Evolutionary conservation across 2,113 vertebrate species (phyloP).

Genomic region (Rhadina sibilatrix): DNA sequence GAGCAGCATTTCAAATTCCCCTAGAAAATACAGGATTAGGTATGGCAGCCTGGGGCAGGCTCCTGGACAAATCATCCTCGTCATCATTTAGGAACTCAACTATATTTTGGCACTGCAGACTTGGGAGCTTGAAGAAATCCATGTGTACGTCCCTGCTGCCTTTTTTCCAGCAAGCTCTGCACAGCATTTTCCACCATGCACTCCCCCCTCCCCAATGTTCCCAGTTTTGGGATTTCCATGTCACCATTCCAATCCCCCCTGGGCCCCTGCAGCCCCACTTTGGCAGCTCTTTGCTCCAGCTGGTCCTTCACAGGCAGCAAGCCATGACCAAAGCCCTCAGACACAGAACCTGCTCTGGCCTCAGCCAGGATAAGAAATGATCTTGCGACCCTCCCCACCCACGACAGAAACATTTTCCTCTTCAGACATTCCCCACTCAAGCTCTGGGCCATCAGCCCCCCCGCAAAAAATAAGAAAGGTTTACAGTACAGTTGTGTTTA

Average conservation of each 20-base stretch:
- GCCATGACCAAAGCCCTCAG: not conserved
- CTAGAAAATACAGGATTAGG: constrained; percentile 20
- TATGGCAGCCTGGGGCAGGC: not conserved
- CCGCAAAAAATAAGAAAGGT: constrained; percentile 21
- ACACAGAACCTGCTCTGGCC: not conserved
- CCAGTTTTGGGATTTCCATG: not conserved
- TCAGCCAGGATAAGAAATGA: constrained; percentile 43
- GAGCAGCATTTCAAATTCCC: constrained; percentile 49
- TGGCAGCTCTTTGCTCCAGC: not conserved
- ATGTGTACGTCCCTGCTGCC: not conserved
- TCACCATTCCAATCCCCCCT: not conserved
- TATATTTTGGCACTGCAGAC: constrained; percentile 45
- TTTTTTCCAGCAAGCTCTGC: not conserved
- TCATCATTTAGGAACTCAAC: not conserved
- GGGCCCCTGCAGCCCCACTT: not conserved
- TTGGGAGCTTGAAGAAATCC: not conserved
- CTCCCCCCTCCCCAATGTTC: not conserved
- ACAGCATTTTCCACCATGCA: not conserved
- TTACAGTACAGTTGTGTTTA: constrained; percentile 68
- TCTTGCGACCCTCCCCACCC: not conserved
- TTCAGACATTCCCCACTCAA: constrained; percentile 23
- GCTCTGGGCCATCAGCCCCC: constrained; percentile 43
- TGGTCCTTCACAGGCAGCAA: constrained; percentile 2
- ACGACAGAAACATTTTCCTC: not conserved
- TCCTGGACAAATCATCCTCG: not conserved